Conservation (phyloP, 2,113 vertebrate genomes). For the Bubo blakistoni region DNA sequence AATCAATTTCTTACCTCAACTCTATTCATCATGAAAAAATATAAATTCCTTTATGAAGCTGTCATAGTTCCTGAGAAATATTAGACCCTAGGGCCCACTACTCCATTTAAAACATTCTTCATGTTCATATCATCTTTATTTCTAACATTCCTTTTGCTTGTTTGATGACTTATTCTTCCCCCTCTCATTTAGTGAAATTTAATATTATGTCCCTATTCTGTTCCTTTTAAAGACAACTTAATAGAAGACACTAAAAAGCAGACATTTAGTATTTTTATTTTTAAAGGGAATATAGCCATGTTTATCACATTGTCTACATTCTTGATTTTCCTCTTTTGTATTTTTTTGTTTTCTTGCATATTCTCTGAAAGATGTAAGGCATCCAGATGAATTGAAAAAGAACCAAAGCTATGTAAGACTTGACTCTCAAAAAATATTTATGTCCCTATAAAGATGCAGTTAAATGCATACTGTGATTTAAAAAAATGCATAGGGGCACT, state of each 20-base stretch:
- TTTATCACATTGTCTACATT: not conserved
- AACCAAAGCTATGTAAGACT: not conserved
- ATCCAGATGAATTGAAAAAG: not conserved
- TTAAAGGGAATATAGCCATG: not conserved
- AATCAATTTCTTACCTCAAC: not conserved
- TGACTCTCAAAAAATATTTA: not conserved
- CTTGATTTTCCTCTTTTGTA: not conserved
- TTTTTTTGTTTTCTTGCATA: not conserved
- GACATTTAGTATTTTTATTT: not conserved
- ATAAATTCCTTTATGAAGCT: slow-evolving; percentile 12
- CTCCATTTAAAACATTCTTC: not conserved
- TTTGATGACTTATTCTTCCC: not conserved
- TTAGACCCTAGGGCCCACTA: not conserved
- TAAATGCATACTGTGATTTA: not conserved
- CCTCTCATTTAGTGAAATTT: not conserved
- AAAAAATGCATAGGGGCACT: not conserved
- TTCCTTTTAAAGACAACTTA: not conserved
- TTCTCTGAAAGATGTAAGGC: not conserved
- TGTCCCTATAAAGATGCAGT: not conserved
- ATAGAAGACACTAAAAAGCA: not conserved
- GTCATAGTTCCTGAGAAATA: slow-evolving; percentile 23
- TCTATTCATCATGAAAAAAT: not conserved
- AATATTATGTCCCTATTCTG: not conserved
- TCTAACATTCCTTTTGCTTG: not conserved
- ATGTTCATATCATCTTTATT: not conserved